A percentile compares a stretch with the other conserved stretches of the same genome.
These are phyloP conservation scores for Whitmania pigra DNA, from an alignment of 1,140 invertebrate genomes.

Conservation along the genomic window DNA sequence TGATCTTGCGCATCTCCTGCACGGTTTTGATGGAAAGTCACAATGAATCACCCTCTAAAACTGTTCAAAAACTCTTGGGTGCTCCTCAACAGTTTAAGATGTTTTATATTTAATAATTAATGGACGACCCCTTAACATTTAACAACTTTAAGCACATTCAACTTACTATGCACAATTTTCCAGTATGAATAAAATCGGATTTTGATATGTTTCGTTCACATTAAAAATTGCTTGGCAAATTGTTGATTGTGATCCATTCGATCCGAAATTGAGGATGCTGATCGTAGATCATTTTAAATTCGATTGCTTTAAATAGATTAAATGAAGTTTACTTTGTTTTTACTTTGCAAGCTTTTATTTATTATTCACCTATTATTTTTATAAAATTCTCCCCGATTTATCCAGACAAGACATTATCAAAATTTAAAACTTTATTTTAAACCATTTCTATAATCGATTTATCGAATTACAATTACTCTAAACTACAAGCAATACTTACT, in stretches of 20 bases:
- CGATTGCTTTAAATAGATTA: neutral
- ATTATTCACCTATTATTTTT: neutral
- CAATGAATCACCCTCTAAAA: neutral
- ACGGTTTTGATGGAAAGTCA: too few species aligned
- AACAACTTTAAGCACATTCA: too few species aligned
- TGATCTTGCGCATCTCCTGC: too few species aligned
- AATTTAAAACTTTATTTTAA: neutral
- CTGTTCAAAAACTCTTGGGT: neutral
- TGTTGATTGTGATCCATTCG: too few species aligned
- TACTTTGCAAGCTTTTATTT: neutral
- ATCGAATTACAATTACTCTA: neutral
- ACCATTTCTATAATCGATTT: neutral
- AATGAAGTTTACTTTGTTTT: conserved; percentile 4
- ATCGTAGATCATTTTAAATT: too few species aligned
- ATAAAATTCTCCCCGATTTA: neutral
- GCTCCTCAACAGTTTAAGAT: neutral
- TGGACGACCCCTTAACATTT: neutral
- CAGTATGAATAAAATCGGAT: neutral
- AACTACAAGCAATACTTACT: neutral
- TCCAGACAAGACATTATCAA: neutral
- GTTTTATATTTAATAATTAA: too few species aligned
- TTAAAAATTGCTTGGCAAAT: too few species aligned
- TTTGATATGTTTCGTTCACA: neutral
- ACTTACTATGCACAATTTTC: neutral
- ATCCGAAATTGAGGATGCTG: too few species aligned